Conservation (phyloP, 2,797 vertebrate species). For the Austrolebias charrua region DNA sequence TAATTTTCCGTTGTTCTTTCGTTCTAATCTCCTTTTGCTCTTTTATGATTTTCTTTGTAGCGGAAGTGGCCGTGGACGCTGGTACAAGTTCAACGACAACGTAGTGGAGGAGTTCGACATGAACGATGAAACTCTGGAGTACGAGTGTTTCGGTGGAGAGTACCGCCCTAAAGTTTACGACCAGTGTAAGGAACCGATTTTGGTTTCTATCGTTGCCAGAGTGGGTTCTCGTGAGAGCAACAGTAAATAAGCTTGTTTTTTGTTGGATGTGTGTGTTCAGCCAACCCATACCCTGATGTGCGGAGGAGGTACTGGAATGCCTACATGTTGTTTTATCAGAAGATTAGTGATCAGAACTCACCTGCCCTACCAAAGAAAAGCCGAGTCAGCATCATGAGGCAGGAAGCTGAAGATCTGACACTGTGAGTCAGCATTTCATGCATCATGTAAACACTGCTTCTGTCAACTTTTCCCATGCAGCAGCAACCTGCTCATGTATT, state of each 20-base stretch:
- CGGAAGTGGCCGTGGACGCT: conserved; percentile 89
- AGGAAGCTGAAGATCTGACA: conserved; percentile 94
- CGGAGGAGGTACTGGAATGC: conserved; percentile 98
- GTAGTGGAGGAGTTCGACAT: conserved; percentile 98
- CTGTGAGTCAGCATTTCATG: conserved; percentile 80
- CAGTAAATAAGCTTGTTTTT: neutral
- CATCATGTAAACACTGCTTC: neutral
- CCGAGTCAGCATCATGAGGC: conserved; percentile 93
- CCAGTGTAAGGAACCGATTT: conserved; percentile 85
- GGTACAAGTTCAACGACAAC: conserved; percentile 99
- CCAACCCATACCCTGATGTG: conserved; percentile 95
- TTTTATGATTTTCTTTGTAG: conserved; percentile 57
- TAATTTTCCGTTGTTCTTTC: neutral
- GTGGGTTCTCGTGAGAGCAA: neutral
- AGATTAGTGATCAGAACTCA: conserved; percentile 95
- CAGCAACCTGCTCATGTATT: too few relatives aligned
- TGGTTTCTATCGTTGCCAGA: neutral
- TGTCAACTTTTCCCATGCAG: neutral
- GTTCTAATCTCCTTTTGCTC: too few relatives aligned
- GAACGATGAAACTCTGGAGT: conserved; percentile 95
- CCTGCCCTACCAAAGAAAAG: conserved; percentile 97
- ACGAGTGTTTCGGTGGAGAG: conserved; percentile 98
- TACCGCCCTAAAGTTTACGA: conserved; percentile 98
- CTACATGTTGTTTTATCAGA: conserved; percentile 99
- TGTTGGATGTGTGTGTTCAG: conserved; percentile 64